A percentile compares a stretch with the other conserved stretches of the same genome.
phyloP scores from a whole-genome alignment of 2,888 invertebrate genomes.

The Lacanobia oleracea region DNA sequence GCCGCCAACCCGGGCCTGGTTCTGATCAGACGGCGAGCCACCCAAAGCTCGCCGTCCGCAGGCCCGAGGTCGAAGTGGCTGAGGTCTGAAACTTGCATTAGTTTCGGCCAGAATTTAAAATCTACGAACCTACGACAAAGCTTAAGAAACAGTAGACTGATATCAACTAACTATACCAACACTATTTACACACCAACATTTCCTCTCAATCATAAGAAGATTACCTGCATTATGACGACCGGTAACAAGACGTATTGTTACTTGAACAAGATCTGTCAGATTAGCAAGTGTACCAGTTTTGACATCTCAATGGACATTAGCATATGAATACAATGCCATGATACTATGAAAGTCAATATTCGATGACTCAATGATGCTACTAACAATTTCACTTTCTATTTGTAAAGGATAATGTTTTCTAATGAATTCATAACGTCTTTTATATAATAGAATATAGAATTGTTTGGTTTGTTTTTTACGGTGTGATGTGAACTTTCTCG shows the following conservation, averaged over 20 bases:
- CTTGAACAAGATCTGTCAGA: slow-evolving; percentile 43
- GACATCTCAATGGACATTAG: slow-evolving; percentile 67
- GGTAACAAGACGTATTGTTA: slow-evolving; percentile 51
- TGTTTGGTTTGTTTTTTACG: slow-evolving; percentile 31
- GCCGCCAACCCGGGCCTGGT: no score
- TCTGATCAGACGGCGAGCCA: no score
- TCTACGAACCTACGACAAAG: neutral
- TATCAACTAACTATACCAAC: neutral
- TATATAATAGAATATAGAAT: slow-evolving; percentile 54
- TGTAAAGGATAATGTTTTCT: slow-evolving; percentile 64
- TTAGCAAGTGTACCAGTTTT: slow-evolving; percentile 47
- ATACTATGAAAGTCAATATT: slow-evolving; percentile 60
- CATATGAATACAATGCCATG: slow-evolving; percentile 66
- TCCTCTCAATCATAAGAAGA: slow-evolving; percentile 11
- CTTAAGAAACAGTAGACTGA: neutral
- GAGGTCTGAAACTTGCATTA: no score
- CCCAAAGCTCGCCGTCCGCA: no score
- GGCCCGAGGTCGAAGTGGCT: no score
- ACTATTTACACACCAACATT: neutral
- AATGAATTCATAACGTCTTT: slow-evolving; percentile 58
- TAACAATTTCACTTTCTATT: slow-evolving; percentile 65
- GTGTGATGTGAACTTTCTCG: slow-evolving; percentile 43
- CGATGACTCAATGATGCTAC: slow-evolving; percentile 60
- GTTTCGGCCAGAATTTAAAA: no score
- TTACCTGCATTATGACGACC: slow-evolving; percentile 26